Evolutionary conservation across 2,888 invertebrate species (phyloP).

Genomic region (Quadroppia sp.): DNA sequence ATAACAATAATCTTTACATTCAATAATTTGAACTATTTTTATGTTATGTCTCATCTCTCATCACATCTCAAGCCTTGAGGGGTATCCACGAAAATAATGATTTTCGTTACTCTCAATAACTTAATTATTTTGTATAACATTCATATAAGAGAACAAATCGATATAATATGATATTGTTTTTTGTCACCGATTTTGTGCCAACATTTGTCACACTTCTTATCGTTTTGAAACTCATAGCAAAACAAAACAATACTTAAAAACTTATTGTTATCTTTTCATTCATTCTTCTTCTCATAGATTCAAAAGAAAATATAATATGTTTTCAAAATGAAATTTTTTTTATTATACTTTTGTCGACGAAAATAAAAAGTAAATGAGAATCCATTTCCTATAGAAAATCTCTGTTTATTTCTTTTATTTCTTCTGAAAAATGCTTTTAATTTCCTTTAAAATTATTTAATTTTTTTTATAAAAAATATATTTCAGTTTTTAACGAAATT

Average conservation of each 20-base stretch:
- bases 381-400: too few relatives aligned
- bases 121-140: background rate
- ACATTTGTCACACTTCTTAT: background rate
- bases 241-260: background rate
- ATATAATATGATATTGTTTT: background rate
- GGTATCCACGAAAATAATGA: constrained; percentile 31
- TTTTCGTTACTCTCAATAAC: constrained; percentile 23
- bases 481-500: too few relatives aligned
- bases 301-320: background rate
- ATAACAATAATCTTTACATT: background rate
- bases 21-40: constrained; percentile 13
- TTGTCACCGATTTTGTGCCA: background rate
- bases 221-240: too few relatives aligned
- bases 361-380: background rate
- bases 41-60: constrained; percentile 20
- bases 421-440: background rate
- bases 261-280: background rate
- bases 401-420: background rate
- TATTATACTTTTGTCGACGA: background rate
- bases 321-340: background rate
- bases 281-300: background rate
- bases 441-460: background rate
- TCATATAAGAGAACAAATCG: background rate
- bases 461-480: background rate
- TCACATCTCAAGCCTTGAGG: constrained; percentile 34